A percentile compares a stretch with the other conserved stretches of the same genome.
Evolutionary conservation across 2,113 vertebrate species (phyloP).

Genomic region (Dromiciops gliroides): DNA sequence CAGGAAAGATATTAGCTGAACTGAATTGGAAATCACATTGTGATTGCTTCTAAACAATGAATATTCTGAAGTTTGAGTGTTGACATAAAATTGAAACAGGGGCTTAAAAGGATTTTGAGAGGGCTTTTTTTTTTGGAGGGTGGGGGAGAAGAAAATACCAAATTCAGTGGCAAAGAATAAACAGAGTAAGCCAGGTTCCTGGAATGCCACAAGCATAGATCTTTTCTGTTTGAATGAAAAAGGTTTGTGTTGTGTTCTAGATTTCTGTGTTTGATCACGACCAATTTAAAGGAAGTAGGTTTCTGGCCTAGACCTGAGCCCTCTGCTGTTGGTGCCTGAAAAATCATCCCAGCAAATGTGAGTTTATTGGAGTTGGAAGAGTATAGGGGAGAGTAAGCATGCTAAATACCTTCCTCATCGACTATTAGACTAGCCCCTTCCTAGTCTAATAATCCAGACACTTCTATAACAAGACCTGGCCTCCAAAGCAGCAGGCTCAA

Average conservation of each 20-base stretch:
- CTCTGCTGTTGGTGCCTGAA: neutral
- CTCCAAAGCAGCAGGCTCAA: neutral
- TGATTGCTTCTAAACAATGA: conserved; percentile 7
- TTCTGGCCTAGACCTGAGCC: neutral
- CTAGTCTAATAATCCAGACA: neutral
- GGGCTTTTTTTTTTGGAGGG: too few species aligned
- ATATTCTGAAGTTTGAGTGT: neutral
- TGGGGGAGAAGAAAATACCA: neutral
- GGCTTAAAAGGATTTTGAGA: neutral
- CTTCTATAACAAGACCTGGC: neutral
- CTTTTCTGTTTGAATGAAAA: neutral
- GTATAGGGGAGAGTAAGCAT: neutral
- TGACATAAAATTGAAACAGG: conserved; percentile 5
- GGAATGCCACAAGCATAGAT: neutral
- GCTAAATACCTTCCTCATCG: neutral
- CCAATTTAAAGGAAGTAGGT: neutral
- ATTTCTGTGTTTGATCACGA: neutral
- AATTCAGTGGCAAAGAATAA: neutral
- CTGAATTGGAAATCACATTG: conserved; percentile 18
- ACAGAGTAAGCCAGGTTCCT: neutral
- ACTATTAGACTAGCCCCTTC: neutral
- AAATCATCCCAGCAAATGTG: neutral
- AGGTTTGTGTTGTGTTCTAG: neutral
- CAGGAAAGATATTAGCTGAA: neutral
- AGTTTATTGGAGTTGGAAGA: neutral